Evolutionary conservation across 2,113 vertebrate genomes (phyloP).

Genomic region (Camelus dromedarius): DNA sequence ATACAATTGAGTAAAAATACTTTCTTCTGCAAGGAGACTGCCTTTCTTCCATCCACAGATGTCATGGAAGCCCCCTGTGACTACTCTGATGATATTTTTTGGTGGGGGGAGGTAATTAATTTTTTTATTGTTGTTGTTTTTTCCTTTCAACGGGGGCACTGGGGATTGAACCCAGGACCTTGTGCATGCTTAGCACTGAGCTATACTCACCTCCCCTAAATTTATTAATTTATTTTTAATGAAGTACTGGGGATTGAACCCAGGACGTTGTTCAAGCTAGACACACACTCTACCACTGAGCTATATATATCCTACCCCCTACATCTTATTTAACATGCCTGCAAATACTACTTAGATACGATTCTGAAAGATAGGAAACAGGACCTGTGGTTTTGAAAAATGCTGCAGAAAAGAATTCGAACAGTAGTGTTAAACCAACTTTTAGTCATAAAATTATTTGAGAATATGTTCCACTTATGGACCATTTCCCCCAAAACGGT

Average conservation of each 20-base stretch:
- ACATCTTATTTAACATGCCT: slow-evolving; percentile 48
- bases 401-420: neutral
- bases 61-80: neutral
- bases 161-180: too few species aligned
- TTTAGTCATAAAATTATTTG: neutral
- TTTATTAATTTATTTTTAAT: too few species aligned
- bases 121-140: too few species aligned
- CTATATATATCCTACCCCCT: neutral
- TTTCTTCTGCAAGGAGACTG: slow-evolving; percentile 56
- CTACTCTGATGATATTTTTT: neutral
- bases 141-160: too few species aligned
- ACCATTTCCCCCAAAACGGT: neutral
- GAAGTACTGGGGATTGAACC: too few species aligned
- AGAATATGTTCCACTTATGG: neutral
- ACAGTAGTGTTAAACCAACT: neutral
- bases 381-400: neutral
- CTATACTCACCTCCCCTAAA: too few species aligned
- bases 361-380: neutral
- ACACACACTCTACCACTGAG: too few species aligned
- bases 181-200: too few species aligned
- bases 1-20: slow-evolving; percentile 80
- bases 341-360: slow-evolving; percentile 73
- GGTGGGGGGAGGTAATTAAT: too few species aligned
- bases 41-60: neutral
- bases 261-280: too few species aligned